These are phyloP conservation scores for Sardinella longiceps DNA, from an alignment of 2,797 vertebrate genomes.

Conservation along the genomic window DNA sequence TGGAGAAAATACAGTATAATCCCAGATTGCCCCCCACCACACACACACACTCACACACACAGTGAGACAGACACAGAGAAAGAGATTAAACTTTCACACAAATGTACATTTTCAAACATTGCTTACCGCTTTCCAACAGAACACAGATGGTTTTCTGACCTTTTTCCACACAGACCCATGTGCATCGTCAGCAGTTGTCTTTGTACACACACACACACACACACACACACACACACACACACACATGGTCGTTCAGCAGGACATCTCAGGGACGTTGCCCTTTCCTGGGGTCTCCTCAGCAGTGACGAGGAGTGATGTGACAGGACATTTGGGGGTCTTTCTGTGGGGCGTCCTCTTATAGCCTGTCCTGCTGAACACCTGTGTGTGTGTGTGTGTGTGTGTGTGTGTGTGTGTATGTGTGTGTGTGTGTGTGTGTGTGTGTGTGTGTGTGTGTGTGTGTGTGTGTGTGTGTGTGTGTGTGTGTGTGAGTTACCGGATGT, in stretches of 20 bases:
- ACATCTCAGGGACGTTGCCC: not conserved
- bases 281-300: slow-evolving; percentile 1
- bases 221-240: not conserved
- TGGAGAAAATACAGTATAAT: not conserved
- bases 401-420: no score
- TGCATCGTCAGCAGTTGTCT: not conserved
- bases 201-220: not conserved
- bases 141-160: slow-evolving; percentile 13
- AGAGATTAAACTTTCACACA: not conserved
- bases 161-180: not conserved
- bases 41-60: not conserved
- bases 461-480: no score
- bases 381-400: no score
- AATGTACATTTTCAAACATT: not conserved
- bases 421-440: no score
- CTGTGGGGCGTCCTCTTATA: not conserved
- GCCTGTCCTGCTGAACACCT: not conserved
- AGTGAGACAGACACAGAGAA: not conserved
- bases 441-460: no score
- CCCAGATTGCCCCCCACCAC: not conserved
- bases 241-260: not conserved
- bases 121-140: not conserved
- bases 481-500: no score
- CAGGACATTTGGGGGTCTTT: not conserved
- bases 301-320: not conserved